Evolutionary conservation across 2,797 vertebrate species (phyloP).

Genomic region (Tokudaia tokunoshimensis): DNA sequence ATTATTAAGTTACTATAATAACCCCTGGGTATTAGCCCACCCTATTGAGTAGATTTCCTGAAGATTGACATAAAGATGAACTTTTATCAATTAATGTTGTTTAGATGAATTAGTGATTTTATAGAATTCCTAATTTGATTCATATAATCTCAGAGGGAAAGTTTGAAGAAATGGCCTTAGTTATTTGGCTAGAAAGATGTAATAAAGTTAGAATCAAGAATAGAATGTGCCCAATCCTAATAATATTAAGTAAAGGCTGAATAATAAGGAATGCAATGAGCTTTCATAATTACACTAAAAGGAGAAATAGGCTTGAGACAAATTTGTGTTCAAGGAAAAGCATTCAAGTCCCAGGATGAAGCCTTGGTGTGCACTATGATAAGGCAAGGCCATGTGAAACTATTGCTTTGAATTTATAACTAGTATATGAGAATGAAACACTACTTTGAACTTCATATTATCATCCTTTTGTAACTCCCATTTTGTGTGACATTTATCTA

Average conservation of each 20-base stretch:
- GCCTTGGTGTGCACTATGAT: neutral
- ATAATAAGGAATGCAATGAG: neutral
- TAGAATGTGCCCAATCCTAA: neutral
- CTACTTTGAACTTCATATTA: neutral
- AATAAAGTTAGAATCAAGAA: neutral
- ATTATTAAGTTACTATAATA: neutral
- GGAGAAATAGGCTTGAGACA: neutral
- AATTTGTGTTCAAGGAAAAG: neutral
- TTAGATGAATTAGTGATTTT: neutral
- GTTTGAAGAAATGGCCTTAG: neutral
- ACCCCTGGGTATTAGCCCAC: neutral
- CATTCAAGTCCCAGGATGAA: neutral
- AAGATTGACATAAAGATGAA: neutral
- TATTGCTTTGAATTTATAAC: neutral
- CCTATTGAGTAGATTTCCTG: neutral
- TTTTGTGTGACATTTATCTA: neutral
- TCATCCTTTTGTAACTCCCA: neutral
- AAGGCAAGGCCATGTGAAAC: neutral
- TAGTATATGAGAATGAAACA: neutral
- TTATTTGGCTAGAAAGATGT: neutral
- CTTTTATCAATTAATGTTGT: neutral
- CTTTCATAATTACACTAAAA: neutral
- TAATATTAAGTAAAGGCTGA: neutral
- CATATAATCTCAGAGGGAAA: neutral
- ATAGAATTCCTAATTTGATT: neutral